These are phyloP conservation scores for Patella ulyssiponensis DNA, from an alignment of 2,888 invertebrate genomes.

Conservation along the genomic window DNA sequence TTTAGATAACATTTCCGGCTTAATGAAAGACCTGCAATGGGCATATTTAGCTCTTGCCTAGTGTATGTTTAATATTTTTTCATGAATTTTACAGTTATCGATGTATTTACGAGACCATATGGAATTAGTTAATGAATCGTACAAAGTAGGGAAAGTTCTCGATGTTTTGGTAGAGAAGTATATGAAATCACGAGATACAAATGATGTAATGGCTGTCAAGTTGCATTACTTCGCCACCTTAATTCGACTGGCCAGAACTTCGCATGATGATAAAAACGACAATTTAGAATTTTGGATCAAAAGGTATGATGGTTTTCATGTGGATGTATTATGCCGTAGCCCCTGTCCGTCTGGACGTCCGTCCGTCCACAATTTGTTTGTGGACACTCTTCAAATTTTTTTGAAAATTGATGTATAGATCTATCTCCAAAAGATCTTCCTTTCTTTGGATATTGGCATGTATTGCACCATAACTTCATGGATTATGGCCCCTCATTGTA, in stretches of 20 bases:
- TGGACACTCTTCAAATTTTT: too few relatives aligned
- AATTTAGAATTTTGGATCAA: slow-evolving; percentile 60
- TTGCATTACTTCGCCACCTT: slow-evolving; percentile 65
- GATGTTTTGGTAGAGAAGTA: slow-evolving; percentile 90
- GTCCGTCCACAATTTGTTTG: too few relatives aligned
- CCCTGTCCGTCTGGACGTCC: too few relatives aligned
- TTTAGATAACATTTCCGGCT: too few relatives aligned
- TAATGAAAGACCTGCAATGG: too few relatives aligned
- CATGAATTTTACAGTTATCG: slow-evolving; percentile 67
- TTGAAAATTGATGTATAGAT: too few relatives aligned
- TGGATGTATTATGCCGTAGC: too few relatives aligned
- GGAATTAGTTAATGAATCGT: slow-evolving; percentile 82
- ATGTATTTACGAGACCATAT: slow-evolving; percentile 80
- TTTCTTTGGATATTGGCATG: too few relatives aligned
- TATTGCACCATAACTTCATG: too few relatives aligned
- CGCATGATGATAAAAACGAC: slow-evolving; percentile 40
- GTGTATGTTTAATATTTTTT: neutral
- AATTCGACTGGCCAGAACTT: slow-evolving; percentile 47
- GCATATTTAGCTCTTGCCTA: too few relatives aligned
- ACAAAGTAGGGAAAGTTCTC: slow-evolving; percentile 83
- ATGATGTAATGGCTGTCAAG: slow-evolving; percentile 74
- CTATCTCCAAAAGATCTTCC: too few relatives aligned
- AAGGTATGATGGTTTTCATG: slow-evolving; percentile 38
- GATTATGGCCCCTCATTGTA: too few relatives aligned
- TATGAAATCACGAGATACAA: slow-evolving; percentile 83